Evolutionary conservation across 2,113 vertebrate genomes (phyloP), one percentile per base, ranked within the genome.

Genomic region (Sinocyclocheilus anshuiensis): DNA sequence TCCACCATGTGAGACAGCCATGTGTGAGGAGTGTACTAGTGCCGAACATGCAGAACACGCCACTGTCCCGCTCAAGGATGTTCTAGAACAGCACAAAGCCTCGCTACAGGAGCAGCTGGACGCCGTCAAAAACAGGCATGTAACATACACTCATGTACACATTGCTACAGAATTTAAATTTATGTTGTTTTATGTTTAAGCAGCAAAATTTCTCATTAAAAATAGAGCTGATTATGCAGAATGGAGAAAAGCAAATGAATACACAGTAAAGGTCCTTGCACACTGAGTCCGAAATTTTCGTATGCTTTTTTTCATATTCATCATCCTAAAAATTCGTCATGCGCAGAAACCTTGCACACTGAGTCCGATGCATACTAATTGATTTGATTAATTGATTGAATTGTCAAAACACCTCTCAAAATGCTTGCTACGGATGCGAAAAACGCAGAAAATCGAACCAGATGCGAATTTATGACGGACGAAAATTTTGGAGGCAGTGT

Each of bases 21-120:
- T 99, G 97, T 99, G 98, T 93, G 94, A 94, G 55, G 97, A 99
- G 91, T 99, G 98, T 90, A 97, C 97, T 0, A 96, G 96, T 71
- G 97, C 97, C 1, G 98, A 99, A 89, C 98, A 99, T 0, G 96
- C 97, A 1, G 97, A 99, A 71, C 98, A 99, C 80, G 96, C 96
- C 65, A 99, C 97, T 0, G 97, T 99, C 45, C 98, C 97, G 0
- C 97, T 99, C 26, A 97, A 96, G 91, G 97, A 99, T 9, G 97
- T 99, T 29, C 96, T 99, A 59, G 97, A 99, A 36, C 97, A 99
- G 81, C 98, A 99, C 93, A 98, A 98, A 91, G 97, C 97, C 86
- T 97, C 98, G 0, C 94, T 99, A 69, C 97, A 98, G 92, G 95
- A 95, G 57, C 98, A 99, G 89, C 8, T 99, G 69, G 96, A 98